Conservation (phyloP, 2,888 invertebrate genomes). For the Pachymerium ferrugineum region DNA sequence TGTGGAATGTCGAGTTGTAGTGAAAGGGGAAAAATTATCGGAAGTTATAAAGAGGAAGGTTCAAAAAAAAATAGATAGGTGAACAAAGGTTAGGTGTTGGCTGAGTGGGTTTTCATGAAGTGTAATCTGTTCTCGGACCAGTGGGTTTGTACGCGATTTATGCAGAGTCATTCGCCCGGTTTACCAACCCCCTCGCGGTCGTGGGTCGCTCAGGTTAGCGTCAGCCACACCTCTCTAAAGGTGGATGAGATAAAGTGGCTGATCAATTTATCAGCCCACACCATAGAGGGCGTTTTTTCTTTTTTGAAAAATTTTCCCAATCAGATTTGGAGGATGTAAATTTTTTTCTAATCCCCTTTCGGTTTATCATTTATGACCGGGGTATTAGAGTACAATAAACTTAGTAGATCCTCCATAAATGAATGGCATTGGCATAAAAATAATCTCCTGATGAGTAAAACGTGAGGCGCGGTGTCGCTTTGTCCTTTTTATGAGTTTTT, state of each 20-base stretch:
- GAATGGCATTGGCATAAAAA: not conserved
- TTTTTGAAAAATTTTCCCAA: too few species aligned
- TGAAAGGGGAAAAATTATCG: too few species aligned
- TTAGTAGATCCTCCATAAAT: not conserved
- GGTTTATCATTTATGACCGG: constrained; percentile 5
- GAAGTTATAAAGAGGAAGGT: too few species aligned
- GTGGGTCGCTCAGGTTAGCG: not conserved
- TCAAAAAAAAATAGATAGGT: too few species aligned
- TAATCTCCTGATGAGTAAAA: not conserved
- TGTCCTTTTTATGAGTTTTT: too few species aligned
- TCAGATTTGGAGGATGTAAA: too few species aligned
- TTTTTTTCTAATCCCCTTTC: not conserved
- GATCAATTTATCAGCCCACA: not conserved
- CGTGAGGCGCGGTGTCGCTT: not conserved
- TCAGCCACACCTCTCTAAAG: not conserved
- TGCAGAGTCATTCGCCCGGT: not conserved
- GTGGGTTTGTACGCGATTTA: not conserved
- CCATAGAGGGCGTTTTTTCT: too few species aligned
- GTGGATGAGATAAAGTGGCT: not conserved
- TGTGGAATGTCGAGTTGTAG: too few species aligned
- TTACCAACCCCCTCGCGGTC: not conserved
- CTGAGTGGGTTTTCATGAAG: not conserved
- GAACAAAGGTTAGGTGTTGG: not conserved
- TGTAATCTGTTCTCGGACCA: not conserved
- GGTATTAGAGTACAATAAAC: not conserved